Conservation (phyloP, 2,888 invertebrate genomes). For the Mythimna albipuncta region DNA sequence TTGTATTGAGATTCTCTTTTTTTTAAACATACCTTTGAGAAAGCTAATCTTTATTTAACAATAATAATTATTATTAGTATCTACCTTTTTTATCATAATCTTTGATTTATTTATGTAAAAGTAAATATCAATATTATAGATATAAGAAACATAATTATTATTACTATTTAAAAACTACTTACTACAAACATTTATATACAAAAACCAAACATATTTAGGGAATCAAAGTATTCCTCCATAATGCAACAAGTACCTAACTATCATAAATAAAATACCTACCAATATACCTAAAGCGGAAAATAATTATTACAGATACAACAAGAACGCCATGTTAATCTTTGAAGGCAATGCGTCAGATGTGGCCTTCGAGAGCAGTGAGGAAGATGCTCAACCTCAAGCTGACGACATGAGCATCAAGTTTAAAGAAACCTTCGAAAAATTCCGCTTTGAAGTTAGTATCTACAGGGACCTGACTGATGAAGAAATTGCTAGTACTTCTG, state of each 20-base stretch:
- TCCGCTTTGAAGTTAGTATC: constrained; percentile 46
- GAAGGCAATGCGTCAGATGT: constrained; percentile 49
- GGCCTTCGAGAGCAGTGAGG: not conserved
- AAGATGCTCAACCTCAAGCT: not conserved
- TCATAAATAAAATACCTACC: too few species aligned
- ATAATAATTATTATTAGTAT: too few species aligned
- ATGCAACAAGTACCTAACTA: too few species aligned
- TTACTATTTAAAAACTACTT: too few species aligned
- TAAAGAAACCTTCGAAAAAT: constrained; percentile 46
- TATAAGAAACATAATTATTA: too few species aligned
- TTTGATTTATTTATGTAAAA: too few species aligned
- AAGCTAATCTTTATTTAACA: not conserved
- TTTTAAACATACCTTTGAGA: not conserved
- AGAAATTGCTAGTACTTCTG: constrained; percentile 54
- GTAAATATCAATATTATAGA: too few species aligned
- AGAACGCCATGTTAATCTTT: constrained; percentile 56
- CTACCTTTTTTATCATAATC: too few species aligned
- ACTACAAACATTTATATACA: too few species aligned
- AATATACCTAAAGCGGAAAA: not conserved
- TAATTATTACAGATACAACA: constrained; percentile 45
- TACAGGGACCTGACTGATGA: constrained; percentile 41
- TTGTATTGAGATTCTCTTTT: not conserved
- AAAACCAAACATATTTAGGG: too few species aligned
- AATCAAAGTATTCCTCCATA: too few species aligned
- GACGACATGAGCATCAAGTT: constrained; percentile 40